Percentiles rank a stretch among this genome's conserved stretches.
These are phyloP conservation scores for Tiphia femorata DNA, from an alignment of 2,888 invertebrate species.

Conservation along the genomic window DNA sequence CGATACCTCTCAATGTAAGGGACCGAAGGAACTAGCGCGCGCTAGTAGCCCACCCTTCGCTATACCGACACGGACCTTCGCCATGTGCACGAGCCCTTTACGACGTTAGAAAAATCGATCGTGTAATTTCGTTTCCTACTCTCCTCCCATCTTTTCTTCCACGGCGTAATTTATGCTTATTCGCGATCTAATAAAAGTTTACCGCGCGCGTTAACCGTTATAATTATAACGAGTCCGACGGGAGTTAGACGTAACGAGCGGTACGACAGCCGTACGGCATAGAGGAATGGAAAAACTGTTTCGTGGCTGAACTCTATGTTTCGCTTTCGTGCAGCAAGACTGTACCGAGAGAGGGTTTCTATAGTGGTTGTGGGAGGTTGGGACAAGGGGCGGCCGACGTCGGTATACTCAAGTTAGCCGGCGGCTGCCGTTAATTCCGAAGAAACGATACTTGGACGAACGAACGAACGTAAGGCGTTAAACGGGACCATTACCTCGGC, in stretches of 20 bases:
- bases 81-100: too few species aligned
- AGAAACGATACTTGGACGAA: constrained; percentile 34
- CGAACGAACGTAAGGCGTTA: constrained; percentile 45
- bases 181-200: neutral
- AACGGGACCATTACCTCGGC: constrained; percentile 53
- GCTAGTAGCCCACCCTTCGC: too few species aligned
- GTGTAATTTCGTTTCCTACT: too few species aligned
- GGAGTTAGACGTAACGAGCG: constrained; percentile 6
- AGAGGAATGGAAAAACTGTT: neutral
- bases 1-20: too few species aligned
- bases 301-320: constrained; percentile 15
- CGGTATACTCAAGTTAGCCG: constrained; percentile 15
- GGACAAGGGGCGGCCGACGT: too few species aligned
- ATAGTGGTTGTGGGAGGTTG: too few species aligned
- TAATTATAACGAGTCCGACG: constrained; percentile 7
- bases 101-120: too few species aligned
- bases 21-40: too few species aligned
- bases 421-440: constrained; percentile 21
- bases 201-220: constrained; percentile 1
- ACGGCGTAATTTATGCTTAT: too few species aligned
- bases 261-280: neutral
- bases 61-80: too few species aligned
- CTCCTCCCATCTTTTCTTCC: too few species aligned
- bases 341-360: too few species aligned
- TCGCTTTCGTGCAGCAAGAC: constrained; percentile 17